Conservation (phyloP, 2,888 invertebrate species). For the Ochropleura plecta region DNA sequence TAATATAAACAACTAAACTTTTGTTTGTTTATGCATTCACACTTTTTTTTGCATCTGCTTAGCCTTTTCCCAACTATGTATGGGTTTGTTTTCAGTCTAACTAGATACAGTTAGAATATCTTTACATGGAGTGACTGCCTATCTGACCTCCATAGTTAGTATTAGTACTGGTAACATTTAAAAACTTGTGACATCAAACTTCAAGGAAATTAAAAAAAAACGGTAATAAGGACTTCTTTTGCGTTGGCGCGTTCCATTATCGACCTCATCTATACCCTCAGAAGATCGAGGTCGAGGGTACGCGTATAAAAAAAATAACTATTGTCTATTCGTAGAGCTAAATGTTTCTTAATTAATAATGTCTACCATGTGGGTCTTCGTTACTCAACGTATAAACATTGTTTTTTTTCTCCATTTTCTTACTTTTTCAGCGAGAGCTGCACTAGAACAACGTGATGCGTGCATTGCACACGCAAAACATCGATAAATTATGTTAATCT, state of each 20-base stretch:
- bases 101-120: too few relatives aligned
- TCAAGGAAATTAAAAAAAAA: background rate
- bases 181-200: background rate
- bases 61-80: too few relatives aligned
- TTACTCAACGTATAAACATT: background rate
- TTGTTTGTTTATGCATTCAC: background rate
- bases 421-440: slow-evolving; percentile 28
- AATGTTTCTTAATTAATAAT: background rate
- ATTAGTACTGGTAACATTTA: background rate
- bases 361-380: background rate
- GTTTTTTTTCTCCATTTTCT: slow-evolving; percentile 29
- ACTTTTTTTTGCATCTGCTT: background rate
- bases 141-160: too few relatives aligned
- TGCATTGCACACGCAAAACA: slow-evolving; percentile 46
- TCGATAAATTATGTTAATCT: slow-evolving; percentile 58
- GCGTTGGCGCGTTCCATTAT: too few relatives aligned
- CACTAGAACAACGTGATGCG: slow-evolving; percentile 32
- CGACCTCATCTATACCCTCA: too few relatives aligned
- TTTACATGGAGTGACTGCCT: too few relatives aligned
- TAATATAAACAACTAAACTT: background rate
- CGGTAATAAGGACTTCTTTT: too few relatives aligned
- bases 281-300: too few relatives aligned
- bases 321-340: background rate
- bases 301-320: background rate
- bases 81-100: too few relatives aligned